Base-by-base conservation (phyloP, 2,888 invertebrate species). In the Pecten maximus region DNA sequence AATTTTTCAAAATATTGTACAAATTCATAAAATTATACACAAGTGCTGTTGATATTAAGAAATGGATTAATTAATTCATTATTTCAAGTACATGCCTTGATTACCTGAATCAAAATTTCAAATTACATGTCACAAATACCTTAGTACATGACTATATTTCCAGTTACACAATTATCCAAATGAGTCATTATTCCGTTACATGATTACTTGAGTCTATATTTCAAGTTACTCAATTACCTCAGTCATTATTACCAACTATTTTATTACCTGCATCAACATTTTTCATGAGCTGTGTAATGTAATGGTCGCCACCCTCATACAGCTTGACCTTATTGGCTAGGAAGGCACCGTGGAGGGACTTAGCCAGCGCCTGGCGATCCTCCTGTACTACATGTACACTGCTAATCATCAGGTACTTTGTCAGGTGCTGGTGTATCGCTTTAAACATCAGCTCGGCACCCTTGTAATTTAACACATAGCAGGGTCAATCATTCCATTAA, bases 391-490 rank as follows among this genome's bases (percentile, higher is more conserved):
- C 50, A 8, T 54, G 35, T 10, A 88, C 44, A 0, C 91, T 88
- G 54, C 94, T 93, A n/a, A 92, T 93, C 44, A 96, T 91, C 44
- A 96, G 88, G 2, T 92, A 93, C 35, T 94, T 92, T 8, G 92
- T 94, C 88, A 96, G 87, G 89, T 94, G 93, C 88, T 93, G 91
- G 95, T 95, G 94, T 4, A 96, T 94, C 19, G 93, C 93, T 87
- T 95, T 93, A 93, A 95, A 96, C 94, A 96, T 96, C 86, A 95
- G 93, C 90, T 94, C 93, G 4, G 95, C 96, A n/a, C 95, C 96
- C 96, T 96, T 91, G 12, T 89, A 90, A 50, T n/a, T n/a, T n/a
- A n/a, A n/a, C n/a, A n/a, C n/a, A n/a, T n/a, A n/a, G n/a, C n/a
- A n/a, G n/a, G n/a, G n/a, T n/a, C n/a, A n/a, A n/a, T n/a, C n/a